These are phyloP conservation scores for Hirtodrosophila alboralis DNA, from an alignment of 2,888 invertebrate species.

Conservation along the genomic window DNA sequence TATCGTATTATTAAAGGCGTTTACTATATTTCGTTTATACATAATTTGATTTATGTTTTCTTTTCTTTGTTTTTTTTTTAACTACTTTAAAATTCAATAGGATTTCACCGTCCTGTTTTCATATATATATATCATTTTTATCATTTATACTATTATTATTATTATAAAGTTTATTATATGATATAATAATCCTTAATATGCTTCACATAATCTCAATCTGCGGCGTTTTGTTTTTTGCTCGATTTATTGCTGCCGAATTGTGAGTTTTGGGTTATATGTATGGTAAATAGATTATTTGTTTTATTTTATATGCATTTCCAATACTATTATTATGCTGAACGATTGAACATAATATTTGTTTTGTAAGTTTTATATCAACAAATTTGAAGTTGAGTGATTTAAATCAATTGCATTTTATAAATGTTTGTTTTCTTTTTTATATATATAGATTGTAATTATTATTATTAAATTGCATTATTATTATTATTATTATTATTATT, in stretches of 20 bases:
- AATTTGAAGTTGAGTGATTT: slow-evolving; percentile 60
- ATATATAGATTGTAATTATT: slow-evolving; percentile 12
- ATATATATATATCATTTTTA: slow-evolving; percentile 30
- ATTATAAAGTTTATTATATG: slow-evolving; percentile 44
- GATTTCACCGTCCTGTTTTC: slow-evolving; percentile 74
- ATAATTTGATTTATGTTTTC: slow-evolving; percentile 56
- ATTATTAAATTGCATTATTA: slow-evolving; percentile 43
- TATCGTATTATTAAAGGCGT: slow-evolving; percentile 69
- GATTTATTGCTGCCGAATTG: slow-evolving; percentile 58
- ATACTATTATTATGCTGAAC: slow-evolving; percentile 51
- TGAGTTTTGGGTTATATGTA: slow-evolving; percentile 28
- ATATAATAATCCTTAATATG: slow-evolving; percentile 35
- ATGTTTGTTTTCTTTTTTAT: slow-evolving; percentile 36
- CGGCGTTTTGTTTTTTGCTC: slow-evolving; percentile 41
- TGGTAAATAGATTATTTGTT: slow-evolving; percentile 36
- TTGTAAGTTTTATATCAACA: slow-evolving; percentile 57
- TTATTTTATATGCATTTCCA: slow-evolving; percentile 35
- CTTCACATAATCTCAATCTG: slow-evolving; percentile 33
- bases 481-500: slow-evolving; percentile 46
- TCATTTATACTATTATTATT: slow-evolving; percentile 33
- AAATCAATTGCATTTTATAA: slow-evolving; percentile 60
- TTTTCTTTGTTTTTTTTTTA: slow-evolving; percentile 32
- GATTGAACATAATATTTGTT: slow-evolving; percentile 47
- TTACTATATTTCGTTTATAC: slow-evolving; percentile 72
- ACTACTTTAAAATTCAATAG: slow-evolving; percentile 76